phyloP scores from a whole-genome alignment of 2,113 vertebrate species.

The Gymnobelideus leadbeateri region DNA sequence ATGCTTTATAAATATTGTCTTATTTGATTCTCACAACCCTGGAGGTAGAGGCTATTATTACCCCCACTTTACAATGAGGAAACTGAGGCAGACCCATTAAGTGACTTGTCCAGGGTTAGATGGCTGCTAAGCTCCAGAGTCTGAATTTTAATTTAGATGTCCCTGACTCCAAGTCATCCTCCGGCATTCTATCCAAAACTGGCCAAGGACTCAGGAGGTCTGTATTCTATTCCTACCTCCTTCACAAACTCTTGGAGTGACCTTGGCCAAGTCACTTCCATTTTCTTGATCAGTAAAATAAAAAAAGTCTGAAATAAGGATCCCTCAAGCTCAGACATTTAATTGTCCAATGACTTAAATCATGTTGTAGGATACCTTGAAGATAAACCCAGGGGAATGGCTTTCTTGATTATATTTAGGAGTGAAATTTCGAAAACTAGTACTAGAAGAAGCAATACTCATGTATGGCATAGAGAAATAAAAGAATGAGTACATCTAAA shows the following conservation, averaged over 20 bases:
- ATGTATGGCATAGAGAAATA: constrained; percentile 69
- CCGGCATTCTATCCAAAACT: background rate
- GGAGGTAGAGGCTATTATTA: background rate
- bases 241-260: background rate
- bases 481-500: constrained; percentile 69
- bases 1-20: background rate
- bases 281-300: background rate
- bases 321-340: background rate
- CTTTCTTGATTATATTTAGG: constrained; percentile 54
- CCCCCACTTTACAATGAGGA: background rate
- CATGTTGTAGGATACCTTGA: constrained; percentile 60
- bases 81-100: background rate
- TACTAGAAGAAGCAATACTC: constrained; percentile 73
- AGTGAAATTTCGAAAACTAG: constrained; percentile 53
- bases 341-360: constrained; percentile 27
- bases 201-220: background rate
- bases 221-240: background rate
- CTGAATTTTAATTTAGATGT: background rate
- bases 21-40: background rate
- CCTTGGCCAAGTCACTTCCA: background rate
- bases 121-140: background rate
- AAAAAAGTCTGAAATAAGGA: background rate
- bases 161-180: background rate
- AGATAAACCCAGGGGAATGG: constrained; percentile 54
- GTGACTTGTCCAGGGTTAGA: background rate